A percentile compares a stretch with the other conserved stretches of the same genome.
phyloP scores from a whole-genome alignment of 2,113 vertebrate species.

The Phoxinus phoxinus region DNA sequence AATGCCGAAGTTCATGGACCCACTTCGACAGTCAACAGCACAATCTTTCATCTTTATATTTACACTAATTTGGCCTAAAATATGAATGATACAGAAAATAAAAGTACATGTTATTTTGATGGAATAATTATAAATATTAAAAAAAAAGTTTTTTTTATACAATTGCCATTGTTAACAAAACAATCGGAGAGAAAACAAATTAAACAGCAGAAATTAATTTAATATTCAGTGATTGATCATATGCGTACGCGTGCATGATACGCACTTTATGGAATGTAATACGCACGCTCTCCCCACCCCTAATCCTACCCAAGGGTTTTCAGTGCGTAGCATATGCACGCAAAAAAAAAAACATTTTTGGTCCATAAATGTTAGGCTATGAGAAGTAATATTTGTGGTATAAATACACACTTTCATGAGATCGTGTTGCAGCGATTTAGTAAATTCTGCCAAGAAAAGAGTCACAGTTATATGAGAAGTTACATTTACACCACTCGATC shows the following conservation, averaged over 20 bases:
- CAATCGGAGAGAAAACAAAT: background rate
- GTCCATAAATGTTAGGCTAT: too few relatives aligned
- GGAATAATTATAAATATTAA: background rate
- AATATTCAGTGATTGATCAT: background rate
- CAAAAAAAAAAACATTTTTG: too few relatives aligned
- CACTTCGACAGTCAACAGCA: accelerated
- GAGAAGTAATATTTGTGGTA: too few relatives aligned
- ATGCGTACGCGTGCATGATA: too few relatives aligned
- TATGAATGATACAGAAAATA: background rate
- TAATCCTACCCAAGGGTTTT: too few relatives aligned
- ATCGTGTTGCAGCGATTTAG: too few relatives aligned
- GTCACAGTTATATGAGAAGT: background rate
- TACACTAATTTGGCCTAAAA: background rate
- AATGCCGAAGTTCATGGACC: background rate
- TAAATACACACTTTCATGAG: too few relatives aligned
- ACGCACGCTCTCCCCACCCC: too few relatives aligned
- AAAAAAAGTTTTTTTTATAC: background rate
- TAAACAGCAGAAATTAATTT: background rate
- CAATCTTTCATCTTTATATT: background rate
- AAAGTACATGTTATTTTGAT: background rate
- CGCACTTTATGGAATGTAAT: too few relatives aligned
- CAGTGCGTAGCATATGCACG: too few relatives aligned
- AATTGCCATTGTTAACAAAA: background rate
- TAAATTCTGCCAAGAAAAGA: background rate
- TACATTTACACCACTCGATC: background rate